A percentile compares a stretch with the other conserved stretches of the same genome.
These are phyloP conservation scores for Hippopotamyrus pictus DNA, from an alignment of 2,797 vertebrate species.

Conservation along the genomic window DNA sequence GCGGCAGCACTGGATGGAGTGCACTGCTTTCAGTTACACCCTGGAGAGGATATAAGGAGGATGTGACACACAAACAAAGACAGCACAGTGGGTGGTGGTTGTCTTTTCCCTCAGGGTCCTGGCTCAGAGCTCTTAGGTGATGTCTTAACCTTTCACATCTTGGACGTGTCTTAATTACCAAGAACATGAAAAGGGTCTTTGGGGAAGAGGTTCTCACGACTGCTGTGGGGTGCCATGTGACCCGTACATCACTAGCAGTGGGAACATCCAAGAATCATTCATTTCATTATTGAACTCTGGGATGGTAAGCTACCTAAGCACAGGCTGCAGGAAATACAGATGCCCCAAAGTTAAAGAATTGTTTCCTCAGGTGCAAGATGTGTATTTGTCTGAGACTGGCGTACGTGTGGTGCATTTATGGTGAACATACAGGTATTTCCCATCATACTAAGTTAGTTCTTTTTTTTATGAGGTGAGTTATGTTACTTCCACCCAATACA, in stretches of 20 bases:
- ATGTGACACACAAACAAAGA: conserved; percentile 71
- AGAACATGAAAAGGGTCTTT: neutral
- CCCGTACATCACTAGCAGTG: neutral
- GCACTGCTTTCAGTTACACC: conserved; percentile 64
- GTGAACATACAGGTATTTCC: neutral
- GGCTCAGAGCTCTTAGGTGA: conserved; percentile 29
- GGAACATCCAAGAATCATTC: neutral
- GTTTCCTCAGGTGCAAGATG: neutral
- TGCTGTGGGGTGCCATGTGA: neutral
- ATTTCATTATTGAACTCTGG: neutral
- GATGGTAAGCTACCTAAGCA: neutral
- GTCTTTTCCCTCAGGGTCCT: conserved; percentile 65
- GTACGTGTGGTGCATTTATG: neutral
- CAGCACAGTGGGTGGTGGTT: conserved; percentile 36
- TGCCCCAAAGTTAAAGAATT: neutral
- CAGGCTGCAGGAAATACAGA: neutral
- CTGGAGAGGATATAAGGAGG: conserved; percentile 68
- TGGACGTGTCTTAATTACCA: neutral
- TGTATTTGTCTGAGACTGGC: neutral
- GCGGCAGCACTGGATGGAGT: conserved; percentile 41
- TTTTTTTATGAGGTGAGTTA: neutral
- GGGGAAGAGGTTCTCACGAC: neutral
- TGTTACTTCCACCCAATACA: neutral
- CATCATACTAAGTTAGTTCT: neutral
- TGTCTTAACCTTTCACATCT: conserved; percentile 29